Conservation (phyloP, 2,797 vertebrate species). For the Botia almorhae region DNA sequence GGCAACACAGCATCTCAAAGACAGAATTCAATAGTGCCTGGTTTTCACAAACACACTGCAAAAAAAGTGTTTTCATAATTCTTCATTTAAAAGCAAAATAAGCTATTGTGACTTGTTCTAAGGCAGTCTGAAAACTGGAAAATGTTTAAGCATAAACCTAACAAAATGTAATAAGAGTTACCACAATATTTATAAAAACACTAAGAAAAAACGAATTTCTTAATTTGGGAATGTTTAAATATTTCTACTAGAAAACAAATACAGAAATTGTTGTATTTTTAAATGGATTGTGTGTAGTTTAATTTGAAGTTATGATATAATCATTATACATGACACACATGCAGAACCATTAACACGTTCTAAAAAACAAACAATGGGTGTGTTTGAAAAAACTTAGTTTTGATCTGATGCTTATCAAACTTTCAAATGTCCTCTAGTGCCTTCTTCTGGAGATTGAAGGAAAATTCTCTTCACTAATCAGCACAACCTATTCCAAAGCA, state of each 20-base stretch:
- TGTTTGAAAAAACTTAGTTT: neutral
- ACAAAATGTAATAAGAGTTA: neutral
- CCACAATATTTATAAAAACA: neutral
- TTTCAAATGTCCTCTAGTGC: slow-evolving; percentile 48
- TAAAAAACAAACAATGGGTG: slow-evolving; percentile 11
- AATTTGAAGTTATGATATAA: neutral
- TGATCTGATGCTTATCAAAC: neutral
- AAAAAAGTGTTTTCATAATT: neutral
- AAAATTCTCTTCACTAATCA: slow-evolving; percentile 44
- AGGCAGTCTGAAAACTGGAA: neutral
- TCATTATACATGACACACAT: neutral
- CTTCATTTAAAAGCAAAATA: neutral
- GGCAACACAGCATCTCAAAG: neutral
- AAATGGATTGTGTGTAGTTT: too few relatives aligned
- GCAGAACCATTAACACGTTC: slow-evolving; percentile 17
- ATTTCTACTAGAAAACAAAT: too few relatives aligned
- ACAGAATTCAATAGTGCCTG: neutral
- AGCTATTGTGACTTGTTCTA: neutral
- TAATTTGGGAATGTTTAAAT: too few relatives aligned
- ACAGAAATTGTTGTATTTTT: too few relatives aligned
- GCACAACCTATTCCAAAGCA: slow-evolving; percentile 47
- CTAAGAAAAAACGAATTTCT: too few relatives aligned
- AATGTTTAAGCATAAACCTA: neutral
- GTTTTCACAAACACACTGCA: neutral
- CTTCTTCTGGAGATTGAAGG: slow-evolving; percentile 52